Evolutionary conservation across 1,140 invertebrate species (phyloP).

Genomic region (Stegodyphus mimosarum): DNA sequence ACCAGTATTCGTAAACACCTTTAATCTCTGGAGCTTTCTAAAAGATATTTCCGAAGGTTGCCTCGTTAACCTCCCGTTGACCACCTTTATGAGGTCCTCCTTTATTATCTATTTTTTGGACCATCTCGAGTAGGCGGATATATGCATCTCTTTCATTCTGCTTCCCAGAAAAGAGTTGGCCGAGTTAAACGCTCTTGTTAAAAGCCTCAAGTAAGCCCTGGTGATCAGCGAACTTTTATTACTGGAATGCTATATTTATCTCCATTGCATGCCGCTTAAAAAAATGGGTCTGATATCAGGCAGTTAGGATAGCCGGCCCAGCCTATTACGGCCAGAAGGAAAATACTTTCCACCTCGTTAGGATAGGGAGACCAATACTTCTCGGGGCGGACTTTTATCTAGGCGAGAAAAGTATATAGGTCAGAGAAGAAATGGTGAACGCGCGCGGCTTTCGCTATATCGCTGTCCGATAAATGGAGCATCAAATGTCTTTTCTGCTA

Average conservation of each 20-base stretch:
- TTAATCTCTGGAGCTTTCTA: no score
- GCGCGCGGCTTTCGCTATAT: background rate
- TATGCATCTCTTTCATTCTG: no score
- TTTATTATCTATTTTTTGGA: no score
- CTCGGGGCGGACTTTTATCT: conserved; percentile 42
- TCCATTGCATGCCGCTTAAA: conserved; percentile 23
- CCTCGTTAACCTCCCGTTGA: no score
- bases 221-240: conserved; percentile 30
- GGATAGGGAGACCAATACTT: conserved; percentile 45
- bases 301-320: conserved; percentile 30
- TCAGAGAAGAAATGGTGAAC: conserved; percentile 43
- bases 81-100: no score
- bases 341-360: conserved; percentile 52
- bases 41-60: no score
- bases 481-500: conserved; percentile 59
- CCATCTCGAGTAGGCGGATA: no score
- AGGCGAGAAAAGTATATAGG: conserved; percentile 51
- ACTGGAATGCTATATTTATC: conserved; percentile 34
- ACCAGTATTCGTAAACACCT: no score
- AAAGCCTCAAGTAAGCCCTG: background rate
- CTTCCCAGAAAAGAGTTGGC: no score
- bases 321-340: conserved; percentile 43
- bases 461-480: conserved; percentile 52
- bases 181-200: background rate
- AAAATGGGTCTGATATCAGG: conserved; percentile 38